These are phyloP conservation scores for Eptesicus fuscus DNA, from an alignment of 2,113 vertebrate species.

Conservation along the genomic window DNA sequence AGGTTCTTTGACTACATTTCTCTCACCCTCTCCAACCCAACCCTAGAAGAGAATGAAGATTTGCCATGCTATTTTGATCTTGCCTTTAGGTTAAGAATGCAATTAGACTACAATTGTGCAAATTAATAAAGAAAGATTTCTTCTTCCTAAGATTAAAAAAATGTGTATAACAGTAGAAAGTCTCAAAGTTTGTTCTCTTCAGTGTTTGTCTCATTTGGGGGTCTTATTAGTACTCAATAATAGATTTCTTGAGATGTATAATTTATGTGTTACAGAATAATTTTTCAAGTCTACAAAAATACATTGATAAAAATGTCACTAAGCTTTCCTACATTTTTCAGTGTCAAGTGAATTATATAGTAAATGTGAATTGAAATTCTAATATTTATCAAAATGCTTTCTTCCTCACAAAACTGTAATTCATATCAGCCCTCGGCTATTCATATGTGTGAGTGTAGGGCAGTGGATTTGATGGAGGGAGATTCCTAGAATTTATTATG, in stretches of 20 bases:
- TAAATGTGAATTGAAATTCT: constrained; percentile 68
- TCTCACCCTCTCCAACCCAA: neutral
- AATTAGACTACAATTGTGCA: neutral
- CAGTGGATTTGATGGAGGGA: neutral
- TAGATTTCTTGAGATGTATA: constrained; percentile 47
- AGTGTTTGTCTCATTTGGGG: constrained; percentile 1
- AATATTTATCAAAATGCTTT: constrained; percentile 58
- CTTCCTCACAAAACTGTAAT: constrained; percentile 20
- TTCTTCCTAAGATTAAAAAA: neutral
- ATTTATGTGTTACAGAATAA: constrained; percentile 52
- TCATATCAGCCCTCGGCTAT: constrained; percentile 6
- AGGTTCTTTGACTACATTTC: neutral
- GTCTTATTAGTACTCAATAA: constrained; percentile 39
- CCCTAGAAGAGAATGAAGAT: neutral
- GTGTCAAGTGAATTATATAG: constrained; percentile 59
- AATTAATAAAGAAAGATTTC: constrained; percentile 6
- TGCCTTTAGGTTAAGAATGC: constrained; percentile 19
- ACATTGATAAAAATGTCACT: constrained; percentile 59
- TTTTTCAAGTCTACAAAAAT: constrained; percentile 56
- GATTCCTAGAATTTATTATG: neutral
- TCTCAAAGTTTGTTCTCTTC: neutral
- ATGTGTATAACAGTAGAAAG: constrained; percentile 15
- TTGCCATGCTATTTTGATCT: neutral
- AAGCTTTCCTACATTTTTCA: constrained; percentile 54
- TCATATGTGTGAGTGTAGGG: constrained; percentile 30